Evolutionary conservation across 1,140 invertebrate genomes (phyloP).

Genomic region (Glomeris maerens): DNA sequence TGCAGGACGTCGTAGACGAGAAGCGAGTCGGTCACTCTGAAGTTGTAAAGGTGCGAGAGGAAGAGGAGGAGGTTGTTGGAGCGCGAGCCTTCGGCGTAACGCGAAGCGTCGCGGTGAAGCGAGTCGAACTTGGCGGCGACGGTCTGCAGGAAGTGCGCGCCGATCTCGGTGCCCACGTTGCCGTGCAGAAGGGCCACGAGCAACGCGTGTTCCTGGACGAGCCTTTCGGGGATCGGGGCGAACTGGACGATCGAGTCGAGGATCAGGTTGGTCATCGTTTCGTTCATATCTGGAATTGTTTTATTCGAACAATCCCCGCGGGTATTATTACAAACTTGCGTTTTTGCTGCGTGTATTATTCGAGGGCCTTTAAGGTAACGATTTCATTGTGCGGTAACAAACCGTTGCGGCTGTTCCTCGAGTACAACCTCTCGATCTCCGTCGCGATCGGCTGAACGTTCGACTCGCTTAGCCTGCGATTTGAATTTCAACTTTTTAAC

Average conservation of each 20-base stretch:
- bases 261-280: constrained; percentile 51
- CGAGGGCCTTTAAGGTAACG: not conserved
- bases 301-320: constrained; percentile 48
- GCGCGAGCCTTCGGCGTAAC: constrained; percentile 55
- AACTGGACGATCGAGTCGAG: constrained; percentile 47
- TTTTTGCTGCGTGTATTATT: no score
- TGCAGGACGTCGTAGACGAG: constrained; percentile 63
- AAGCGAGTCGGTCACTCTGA: constrained; percentile 51
- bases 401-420: constrained; percentile 25
- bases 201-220: constrained; percentile 70
- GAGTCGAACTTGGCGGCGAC: constrained; percentile 50
- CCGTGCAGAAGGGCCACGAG: constrained; percentile 70
- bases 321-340: no score
- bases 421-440: constrained; percentile 38
- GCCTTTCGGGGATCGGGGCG: constrained; percentile 53
- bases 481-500: not conserved
- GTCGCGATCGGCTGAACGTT: constrained; percentile 70
- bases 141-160: constrained; percentile 59
- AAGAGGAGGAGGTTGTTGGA: constrained; percentile 72
- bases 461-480: constrained; percentile 49
- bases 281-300: constrained; percentile 71
- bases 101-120: constrained; percentile 32
- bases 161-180: constrained; percentile 79
- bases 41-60: constrained; percentile 72
- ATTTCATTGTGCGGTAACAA: constrained; percentile 43